These are phyloP conservation scores for Prochilodus magdalenae DNA, from an alignment of 2,113 vertebrate genomes.

Conservation along the genomic window DNA sequence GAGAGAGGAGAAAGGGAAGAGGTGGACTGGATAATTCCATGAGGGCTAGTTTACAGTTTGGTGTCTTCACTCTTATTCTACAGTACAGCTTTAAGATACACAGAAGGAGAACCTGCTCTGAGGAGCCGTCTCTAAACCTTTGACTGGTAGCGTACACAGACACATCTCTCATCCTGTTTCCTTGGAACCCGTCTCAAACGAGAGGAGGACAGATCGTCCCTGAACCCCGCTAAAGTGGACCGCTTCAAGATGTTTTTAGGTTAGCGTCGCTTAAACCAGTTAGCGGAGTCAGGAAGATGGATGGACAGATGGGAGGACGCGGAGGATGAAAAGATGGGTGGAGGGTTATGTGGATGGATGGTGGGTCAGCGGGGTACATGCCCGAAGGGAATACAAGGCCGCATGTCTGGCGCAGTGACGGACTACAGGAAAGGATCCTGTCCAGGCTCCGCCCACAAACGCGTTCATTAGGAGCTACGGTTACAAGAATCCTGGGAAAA, in stretches of 20 bases:
- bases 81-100: too few relatives aligned
- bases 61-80: too few relatives aligned
- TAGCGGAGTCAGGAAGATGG: not conserved
- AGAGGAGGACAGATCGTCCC: not conserved
- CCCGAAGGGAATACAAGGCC: not conserved
- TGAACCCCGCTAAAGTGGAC: conserved; percentile 5
- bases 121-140: too few relatives aligned
- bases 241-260: not conserved
- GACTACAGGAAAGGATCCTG: not conserved
- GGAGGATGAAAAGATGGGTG: not conserved
- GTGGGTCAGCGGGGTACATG: not conserved
- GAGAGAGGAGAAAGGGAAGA: too few relatives aligned
- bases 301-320: not conserved
- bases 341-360: not conserved
- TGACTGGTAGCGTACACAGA: too few relatives aligned
- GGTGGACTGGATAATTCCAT: too few relatives aligned
- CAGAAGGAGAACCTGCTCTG: too few relatives aligned
- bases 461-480: too few relatives aligned
- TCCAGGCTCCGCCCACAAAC: too few relatives aligned
- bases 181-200: conserved; percentile 10
- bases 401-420: not conserved
- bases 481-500: too few relatives aligned
- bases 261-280: not conserved
- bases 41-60: too few relatives aligned
- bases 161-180: conserved; percentile 1